phyloP scores from a whole-genome alignment of 1,140 invertebrate species.

The Zaprionus capensis region DNA sequence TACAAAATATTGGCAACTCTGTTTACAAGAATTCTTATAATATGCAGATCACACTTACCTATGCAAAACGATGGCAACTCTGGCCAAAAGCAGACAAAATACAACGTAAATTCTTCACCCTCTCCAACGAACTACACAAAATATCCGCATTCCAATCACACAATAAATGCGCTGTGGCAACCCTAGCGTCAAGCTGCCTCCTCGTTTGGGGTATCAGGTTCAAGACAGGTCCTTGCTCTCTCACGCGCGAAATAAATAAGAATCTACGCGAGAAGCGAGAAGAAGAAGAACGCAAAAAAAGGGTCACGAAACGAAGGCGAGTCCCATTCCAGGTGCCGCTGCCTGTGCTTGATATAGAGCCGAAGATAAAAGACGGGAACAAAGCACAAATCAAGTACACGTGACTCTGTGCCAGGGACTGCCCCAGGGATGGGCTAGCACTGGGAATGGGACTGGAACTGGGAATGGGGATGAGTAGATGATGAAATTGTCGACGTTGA shows the following conservation, averaged over 20 bases:
- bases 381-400: conserved; percentile 79
- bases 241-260: conserved; percentile 44
- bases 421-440: conserved; percentile 10
- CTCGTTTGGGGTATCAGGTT: conserved; percentile 60
- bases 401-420: conserved; percentile 53
- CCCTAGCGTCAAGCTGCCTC: conserved; percentile 29
- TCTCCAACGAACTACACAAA: neutral
- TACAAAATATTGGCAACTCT: neutral
- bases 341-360: conserved; percentile 61
- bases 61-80: neutral
- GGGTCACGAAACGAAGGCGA: conserved; percentile 66
- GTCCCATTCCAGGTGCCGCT: conserved; percentile 17
- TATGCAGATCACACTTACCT: neutral
- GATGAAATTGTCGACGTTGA: conserved; percentile 80
- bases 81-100: neutral
- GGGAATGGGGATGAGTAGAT: conserved; percentile 45
- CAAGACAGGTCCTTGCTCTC: conserved; percentile 78
- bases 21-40: too few relatives aligned
- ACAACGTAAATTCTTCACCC: neutral
- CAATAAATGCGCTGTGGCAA: conserved; percentile 9
- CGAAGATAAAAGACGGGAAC: conserved; percentile 65
- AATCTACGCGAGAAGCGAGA: conserved; percentile 9
- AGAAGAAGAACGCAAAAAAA: conserved; percentile 53
- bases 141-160: neutral
- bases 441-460: conserved; percentile 33